Conservation (phyloP, 2,797 vertebrate genomes). For the Sciurus vulgaris region DNA sequence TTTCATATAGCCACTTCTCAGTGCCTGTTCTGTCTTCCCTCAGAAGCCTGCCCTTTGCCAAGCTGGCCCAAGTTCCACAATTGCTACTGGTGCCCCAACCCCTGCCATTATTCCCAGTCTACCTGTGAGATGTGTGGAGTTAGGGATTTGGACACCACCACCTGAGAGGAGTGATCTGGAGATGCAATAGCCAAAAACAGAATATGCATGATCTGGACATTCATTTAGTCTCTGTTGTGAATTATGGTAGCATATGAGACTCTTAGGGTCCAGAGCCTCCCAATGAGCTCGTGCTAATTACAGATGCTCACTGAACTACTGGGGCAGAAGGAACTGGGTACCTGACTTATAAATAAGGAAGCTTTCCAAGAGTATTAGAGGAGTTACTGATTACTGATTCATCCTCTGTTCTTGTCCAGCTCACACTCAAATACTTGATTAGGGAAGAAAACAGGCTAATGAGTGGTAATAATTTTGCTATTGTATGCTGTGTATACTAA, state of each 20-base stretch:
- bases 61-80: not conserved
- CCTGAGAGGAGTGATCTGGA: not conserved
- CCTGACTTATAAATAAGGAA: slow-evolving; percentile 12
- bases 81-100: not conserved
- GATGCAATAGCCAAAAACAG: not conserved
- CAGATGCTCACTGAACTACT: not conserved
- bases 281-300: not conserved
- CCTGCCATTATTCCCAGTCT: not conserved
- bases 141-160: not conserved
- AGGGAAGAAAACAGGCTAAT: not conserved
- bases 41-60: not conserved
- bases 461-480: not conserved
- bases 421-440: not conserved
- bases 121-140: not conserved
- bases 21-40: not conserved
- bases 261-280: not conserved
- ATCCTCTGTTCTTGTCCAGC: not conserved
- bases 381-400: not conserved
- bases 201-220: not conserved
- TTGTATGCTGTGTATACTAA: not conserved
- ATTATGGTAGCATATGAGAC: not conserved
- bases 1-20: not conserved
- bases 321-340: not conserved
- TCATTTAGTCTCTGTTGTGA: not conserved
- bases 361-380: not conserved